Evolutionary conservation across 2,888 invertebrate genomes (phyloP), one percentile per base, ranked within the genome.

Genomic region (Acronicta psi): DNA sequence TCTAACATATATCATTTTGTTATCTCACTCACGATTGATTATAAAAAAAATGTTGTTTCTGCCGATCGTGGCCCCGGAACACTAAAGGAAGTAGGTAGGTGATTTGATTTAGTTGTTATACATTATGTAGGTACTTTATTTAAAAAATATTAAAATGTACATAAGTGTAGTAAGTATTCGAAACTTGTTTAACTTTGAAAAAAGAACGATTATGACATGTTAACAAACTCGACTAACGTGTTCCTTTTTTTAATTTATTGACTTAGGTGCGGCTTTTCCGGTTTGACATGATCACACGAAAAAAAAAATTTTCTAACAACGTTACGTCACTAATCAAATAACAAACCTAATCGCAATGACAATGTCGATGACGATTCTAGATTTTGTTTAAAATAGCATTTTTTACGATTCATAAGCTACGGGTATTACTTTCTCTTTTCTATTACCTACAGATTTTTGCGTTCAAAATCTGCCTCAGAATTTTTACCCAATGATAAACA

Each of bases 241-340:
- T 29, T 54, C 29, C 29, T 29, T 58, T 60, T 70, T 69, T 46
- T 0, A 8, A 52, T 42, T 49, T 53, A 42, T 57, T 57, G 51
- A 36, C 42, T 36, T 25, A 73, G 62, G 66, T 23, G 59, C 41
- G 61, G 37, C 59, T 44, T n/a, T 66, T 75, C 74, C 76, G 60
- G 66, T 46, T 38, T 56, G 13, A 37, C 13, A 47, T 36, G 23
- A 47, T 51, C 17, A 46, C 16, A 36, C 49, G 18, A 55, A 64
- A 61, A 51, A 59, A 45, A 20, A 18, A 38, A 23, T 46, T 63
- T n/a, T 55, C 54, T 36, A 8, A 31, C 41, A 44, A 42, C 29
- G 40, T 66, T 74, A 59, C 61, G 57, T 70, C 70, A 73, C 47
- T 66, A 38, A 51, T 61, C 63, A 66, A 75, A 75, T 63, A 69